Base-by-base conservation (phyloP, 2,888 invertebrate species). In the Phanerotoma sp. region DNA sequence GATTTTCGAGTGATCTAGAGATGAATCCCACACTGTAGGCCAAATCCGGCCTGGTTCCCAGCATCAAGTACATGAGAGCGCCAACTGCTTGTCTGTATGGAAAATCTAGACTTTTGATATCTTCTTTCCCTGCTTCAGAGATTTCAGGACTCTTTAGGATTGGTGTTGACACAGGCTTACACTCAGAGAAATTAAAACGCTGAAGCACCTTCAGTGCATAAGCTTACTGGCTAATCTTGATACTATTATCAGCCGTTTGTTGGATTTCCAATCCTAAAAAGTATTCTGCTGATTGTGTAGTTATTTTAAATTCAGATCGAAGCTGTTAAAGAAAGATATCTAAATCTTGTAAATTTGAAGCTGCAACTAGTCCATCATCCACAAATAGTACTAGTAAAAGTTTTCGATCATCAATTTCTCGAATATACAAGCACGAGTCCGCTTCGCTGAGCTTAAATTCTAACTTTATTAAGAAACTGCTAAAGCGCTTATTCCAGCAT, bases 61-160 rank as follows among this genome's bases (percentile, higher is more conserved):
- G 54, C 63, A 63, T 64, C 9, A 70, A 30, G 49, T 68, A 70
- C 66, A 72, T 68, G 11, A 72, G 41, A 5, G 66, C 65, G 18
- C 68, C 67, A 56, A 71, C 62, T 5, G 60, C 64, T 56, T 64
- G 33, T 33, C 55, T 9, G 20, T 61, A n/a, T 41, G 37, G 13
- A 37, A 44, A 44, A 9, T 22, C 15, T 13, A 11, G 20, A n/a
- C 45, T 38, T 32, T 41, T 49, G 3, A 32, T n/a, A 21, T 53
- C 28, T 28, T 53, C 54, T 51, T 59, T 51, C 45, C 51, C 47
- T 61, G 55, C 7, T 50, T 51, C 21, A 22, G 25, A 25, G 48
- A 40, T 11, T n/a, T 46, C 50, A 15, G 41, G 41, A 15, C 46
- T 40, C 51, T 51, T 47, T 22, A 46, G 30, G 2, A 49, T 53